Evolutionary conservation across 1,140 invertebrate species (phyloP), one percentile per base, ranked within the genome.

Genomic region (Cotesia glomerata): DNA sequence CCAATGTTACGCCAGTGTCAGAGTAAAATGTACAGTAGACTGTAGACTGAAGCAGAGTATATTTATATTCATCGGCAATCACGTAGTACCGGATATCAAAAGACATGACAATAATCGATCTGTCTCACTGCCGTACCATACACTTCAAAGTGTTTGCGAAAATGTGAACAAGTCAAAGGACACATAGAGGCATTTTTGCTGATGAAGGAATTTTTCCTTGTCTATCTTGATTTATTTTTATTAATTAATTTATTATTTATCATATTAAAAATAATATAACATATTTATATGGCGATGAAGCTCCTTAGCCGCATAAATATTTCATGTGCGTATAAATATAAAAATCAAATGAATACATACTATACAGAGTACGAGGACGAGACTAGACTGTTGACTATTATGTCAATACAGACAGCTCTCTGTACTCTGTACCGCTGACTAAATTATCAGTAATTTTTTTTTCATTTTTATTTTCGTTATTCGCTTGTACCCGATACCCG

Each of bases 311-410:
- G 34, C n/a, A 65, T 26, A 62, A n/a, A 39, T 45, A 13, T 45
- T 45, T 65, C n/a, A 36, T 36, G 36, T 65, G 63, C 18, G 36
- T 45, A 34, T 54, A 14, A 26, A 36, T 49, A 65, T 49, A 49
- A 65, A 49, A 65, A 36, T 65, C 63, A 45, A 65, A 65, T 65
- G 63, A 45, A 65, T 45, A 18, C 36, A 16, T 26, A 26, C 26
- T 26, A 26, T 26, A 26, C 26, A 26, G 26, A 26, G 26, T 26
- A 26, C 26, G 14, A 58, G 1, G 13, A 49, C 32, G 63, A 65
- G 36, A 51, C 63, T 36, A 65, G 45, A 65, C 63, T 65, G 39
- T 45, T 65, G 63, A 65, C 63, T 65, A 51, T 65, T 65, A 65
- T 45, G 45, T 65, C 34, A 65, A 45, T 39, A 26, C 59, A 62